These are phyloP conservation scores for Rhinoptilus africanus DNA, from an alignment of 2,113 vertebrate species.

Conservation along the genomic window DNA sequence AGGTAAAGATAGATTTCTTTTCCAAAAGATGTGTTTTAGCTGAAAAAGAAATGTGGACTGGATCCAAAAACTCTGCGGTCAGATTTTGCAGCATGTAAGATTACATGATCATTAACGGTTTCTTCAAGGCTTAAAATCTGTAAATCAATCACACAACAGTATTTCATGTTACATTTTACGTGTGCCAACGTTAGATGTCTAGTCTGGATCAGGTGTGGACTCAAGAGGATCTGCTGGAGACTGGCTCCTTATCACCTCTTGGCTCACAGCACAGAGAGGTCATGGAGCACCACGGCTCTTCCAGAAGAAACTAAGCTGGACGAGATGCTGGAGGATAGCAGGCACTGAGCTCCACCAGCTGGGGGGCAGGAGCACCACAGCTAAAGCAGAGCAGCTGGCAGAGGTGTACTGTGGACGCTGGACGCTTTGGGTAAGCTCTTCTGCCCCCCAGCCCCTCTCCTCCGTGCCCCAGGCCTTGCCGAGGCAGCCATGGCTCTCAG, in stretches of 20 bases:
- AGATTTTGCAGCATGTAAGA: too few relatives aligned
- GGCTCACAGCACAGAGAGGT: background rate
- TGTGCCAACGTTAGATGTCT: too few relatives aligned
- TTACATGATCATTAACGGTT: background rate
- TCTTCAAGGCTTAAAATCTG: background rate
- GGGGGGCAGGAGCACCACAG: background rate
- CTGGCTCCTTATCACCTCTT: background rate
- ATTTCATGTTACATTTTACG: accelerated
- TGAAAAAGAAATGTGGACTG: background rate
- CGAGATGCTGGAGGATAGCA: accelerated
- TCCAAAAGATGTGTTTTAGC: background rate
- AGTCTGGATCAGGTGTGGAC: background rate
- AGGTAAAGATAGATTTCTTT: background rate
- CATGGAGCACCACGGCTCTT: background rate
- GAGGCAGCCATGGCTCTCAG: background rate
- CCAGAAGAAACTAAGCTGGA: background rate
- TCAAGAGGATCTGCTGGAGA: background rate
- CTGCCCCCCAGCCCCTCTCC: background rate
- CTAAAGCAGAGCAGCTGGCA: background rate
- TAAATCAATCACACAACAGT: background rate
- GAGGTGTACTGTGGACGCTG: accelerated
- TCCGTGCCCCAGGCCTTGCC: background rate
- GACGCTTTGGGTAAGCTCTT: background rate
- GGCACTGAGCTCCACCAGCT: background rate
- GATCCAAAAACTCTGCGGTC: background rate